phyloP scores from a whole-genome alignment of 2,797 vertebrate species.

The Betta splendens region DNA sequence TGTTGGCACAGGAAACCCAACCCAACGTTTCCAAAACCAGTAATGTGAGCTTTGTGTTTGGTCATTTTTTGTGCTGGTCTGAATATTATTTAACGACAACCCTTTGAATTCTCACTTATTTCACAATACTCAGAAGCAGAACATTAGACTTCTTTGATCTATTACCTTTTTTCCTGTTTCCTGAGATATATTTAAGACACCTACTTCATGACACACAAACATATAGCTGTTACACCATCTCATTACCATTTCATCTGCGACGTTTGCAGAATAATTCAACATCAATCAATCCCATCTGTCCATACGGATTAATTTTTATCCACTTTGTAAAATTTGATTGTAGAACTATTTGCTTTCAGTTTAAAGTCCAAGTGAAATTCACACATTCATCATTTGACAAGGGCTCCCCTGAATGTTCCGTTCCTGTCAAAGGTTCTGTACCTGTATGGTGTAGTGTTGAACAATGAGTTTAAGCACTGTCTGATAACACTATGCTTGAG shows the following conservation, averaged over 20 bases:
- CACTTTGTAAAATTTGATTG: not conserved
- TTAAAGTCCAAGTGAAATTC: too few relatives aligned
- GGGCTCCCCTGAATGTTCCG: too few relatives aligned
- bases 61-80: slow-evolving; percentile 48
- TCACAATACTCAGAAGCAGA: slow-evolving; percentile 65
- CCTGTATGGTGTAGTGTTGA: too few relatives aligned
- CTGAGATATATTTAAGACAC: slow-evolving; percentile 11
- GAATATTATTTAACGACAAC: slow-evolving; percentile 44
- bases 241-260: not conserved
- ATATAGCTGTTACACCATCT: too few relatives aligned
- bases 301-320: slow-evolving; percentile 3
- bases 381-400: too few relatives aligned
- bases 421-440: too few relatives aligned
- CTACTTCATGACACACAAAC: slow-evolving; percentile 5
- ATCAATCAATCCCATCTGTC: too few relatives aligned
- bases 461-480: too few relatives aligned
- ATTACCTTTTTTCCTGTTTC: slow-evolving; percentile 22
- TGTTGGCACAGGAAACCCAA: slow-evolving; percentile 31
- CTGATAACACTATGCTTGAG: too few relatives aligned
- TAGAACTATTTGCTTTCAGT: not conserved
- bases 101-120: slow-evolving; percentile 33
- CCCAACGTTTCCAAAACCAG: slow-evolving; percentile 34
- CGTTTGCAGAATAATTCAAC: too few relatives aligned
- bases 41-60: slow-evolving; percentile 45
- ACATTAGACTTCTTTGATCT: slow-evolving; percentile 36